Evolutionary conservation across 1,140 invertebrate species (phyloP), one percentile per base, ranked within the genome.

Genomic region (Aphelinus certus): DNA sequence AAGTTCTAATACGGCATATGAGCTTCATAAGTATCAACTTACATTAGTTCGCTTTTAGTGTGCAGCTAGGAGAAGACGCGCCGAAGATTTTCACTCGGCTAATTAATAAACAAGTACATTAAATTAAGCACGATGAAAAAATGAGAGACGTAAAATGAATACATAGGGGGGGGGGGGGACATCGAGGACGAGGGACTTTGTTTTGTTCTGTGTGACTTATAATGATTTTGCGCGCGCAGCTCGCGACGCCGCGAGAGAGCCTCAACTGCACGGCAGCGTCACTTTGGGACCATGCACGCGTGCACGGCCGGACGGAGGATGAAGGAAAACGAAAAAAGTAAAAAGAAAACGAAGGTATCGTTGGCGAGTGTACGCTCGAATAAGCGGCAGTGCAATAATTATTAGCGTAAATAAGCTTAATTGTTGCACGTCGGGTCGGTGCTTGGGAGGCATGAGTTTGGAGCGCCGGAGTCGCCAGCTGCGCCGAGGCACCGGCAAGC

Each of bases 181-280:
- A 57, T 57, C 3, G 10, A 70, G 26, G 26, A 26, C 26, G 26
- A 26, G 26, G 26, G 48, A 61, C 67, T 70, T 61, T 60, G 47
- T 70, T 70, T 70, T 26, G n/a, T 61, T 70, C 51, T 70, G 61
- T 49, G 55, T 26, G 26, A 64, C 62, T 2, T 47, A 49, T 64
- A 62, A 45, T 7, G 26, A 62, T 43, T 26, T n/a, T 43, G 45
- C 42, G 58, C n/a, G 45, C n/a, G 26, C 45, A 60, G 58, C 58
- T 26, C 26, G 26, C 26, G 26, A 26, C 26, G 26, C 26, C 26
- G 26, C 26, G 26, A 26, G 26, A 26, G 26, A 26, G 26, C 26
- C 26, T 26, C 26, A 26, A 26, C 0, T 26, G 26, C 26, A 26
- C 26, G 26, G 26, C 26, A 26, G 26, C 26, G 26, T 26, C 26